Evolutionary conservation across 2,113 vertebrate species (phyloP).

Genomic region (Sclerurus mexicanus): DNA sequence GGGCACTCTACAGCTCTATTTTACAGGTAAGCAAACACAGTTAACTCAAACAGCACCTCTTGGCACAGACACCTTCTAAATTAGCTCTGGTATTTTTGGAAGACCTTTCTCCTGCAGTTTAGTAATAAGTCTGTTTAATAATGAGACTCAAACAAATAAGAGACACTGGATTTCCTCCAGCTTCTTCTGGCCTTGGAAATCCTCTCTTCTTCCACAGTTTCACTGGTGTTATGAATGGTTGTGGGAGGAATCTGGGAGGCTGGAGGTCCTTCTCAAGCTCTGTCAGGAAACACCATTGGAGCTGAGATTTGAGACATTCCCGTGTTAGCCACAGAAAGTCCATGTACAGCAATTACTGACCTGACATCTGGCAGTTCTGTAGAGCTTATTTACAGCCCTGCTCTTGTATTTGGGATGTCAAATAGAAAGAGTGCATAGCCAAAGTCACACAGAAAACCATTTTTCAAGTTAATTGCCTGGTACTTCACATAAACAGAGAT

Average conservation of each 20-base stretch:
- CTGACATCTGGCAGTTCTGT: background rate
- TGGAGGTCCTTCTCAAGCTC: background rate
- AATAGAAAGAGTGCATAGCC: background rate
- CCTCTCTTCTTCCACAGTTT: background rate
- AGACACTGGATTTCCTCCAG: background rate
- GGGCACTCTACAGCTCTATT: background rate
- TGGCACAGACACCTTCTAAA: background rate
- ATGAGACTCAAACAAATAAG: background rate
- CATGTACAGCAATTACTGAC: background rate
- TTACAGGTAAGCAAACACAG: background rate
- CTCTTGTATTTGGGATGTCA: background rate
- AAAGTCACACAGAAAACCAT: background rate
- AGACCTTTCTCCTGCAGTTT: background rate
- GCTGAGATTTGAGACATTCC: background rate
- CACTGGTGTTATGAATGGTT: background rate
- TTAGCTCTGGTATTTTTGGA: background rate
- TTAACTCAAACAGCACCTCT: background rate
- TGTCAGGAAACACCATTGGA: background rate
- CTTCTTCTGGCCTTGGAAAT: background rate
- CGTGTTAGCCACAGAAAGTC: background rate
- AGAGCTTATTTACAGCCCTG: background rate
- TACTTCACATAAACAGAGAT: conserved; percentile 1
- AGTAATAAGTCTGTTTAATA: background rate
- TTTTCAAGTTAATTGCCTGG: background rate
- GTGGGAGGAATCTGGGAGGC: background rate